Evolutionary conservation across 2,113 vertebrate genomes (phyloP), one percentile per base, ranked within the genome.

Genomic region (Amia ocellicauda): DNA sequence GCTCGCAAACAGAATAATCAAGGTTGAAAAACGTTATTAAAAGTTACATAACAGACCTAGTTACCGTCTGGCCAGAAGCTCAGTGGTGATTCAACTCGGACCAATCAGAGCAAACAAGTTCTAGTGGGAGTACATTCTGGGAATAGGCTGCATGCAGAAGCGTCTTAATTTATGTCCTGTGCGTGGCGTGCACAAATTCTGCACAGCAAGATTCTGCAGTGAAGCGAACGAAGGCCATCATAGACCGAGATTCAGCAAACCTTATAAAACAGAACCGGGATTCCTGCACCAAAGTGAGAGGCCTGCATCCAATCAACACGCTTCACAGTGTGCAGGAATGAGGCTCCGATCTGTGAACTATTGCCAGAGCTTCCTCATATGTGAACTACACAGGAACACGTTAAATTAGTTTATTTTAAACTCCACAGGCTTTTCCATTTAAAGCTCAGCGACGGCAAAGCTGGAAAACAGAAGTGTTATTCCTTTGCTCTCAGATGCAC

Each of bases 381-480:
- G 70, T 55, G 49, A 70, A 64, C 20, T 69, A 73, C 75, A 78
- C 72, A 69, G 68, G 74, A 78, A 68, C 74, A 78, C 73, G 76
- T 72, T 77, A 76, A 79, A 82, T 3, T 66, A 19, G 58, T 77
- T 73, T 66, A 72, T 72, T 80, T 82, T 80, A 74, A 81, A 82
- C 73, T 78, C 29, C 3, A 61, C 76, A 71, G 73, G 78, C 73
- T 64, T 64, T 55, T 60, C 40, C 68, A 69, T 78, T 75, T 72
- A 75, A 71, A 75, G 71, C 75, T 68, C 76, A 58, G 51, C 7
- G 51, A 53, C 20, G n/a, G 20, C 24, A 53, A 53, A 23, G 51
- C 24, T 53, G 51, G 51, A 53, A 53, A 23, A 20, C 24, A 53
- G 20, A 53, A 53, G 17, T 53, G 51, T 53, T 23, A 53, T 53